Evolutionary conservation across 2,888 invertebrate genomes (phyloP), one percentile per base, ranked within the genome.

Genomic region (Eucriotettix oculatus): DNA sequence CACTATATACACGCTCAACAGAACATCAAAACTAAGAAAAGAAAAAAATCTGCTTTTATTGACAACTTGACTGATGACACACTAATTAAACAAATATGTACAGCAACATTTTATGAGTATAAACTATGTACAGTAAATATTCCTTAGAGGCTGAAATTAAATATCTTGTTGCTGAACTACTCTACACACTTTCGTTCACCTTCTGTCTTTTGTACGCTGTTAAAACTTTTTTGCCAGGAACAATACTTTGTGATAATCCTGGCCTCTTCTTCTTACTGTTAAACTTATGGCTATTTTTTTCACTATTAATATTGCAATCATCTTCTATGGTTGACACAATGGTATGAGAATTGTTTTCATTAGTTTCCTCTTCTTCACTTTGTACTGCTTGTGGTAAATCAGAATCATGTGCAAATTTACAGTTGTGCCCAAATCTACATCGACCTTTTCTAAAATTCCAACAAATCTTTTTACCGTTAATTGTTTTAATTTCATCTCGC

Each of bases 371-470:
- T 41, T 44, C 40, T 29, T 52, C 44, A 16, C 44, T 57, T 53
- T 41, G 16, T 16, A 75, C 71, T 55, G 79, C 76, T 68, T 82
- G 81, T 69, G 85, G 85, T 42, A 91, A 75, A 71, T 93, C 92
- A 0, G 90, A 88, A 69, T 91, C 92, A 72, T 95, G 94, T 0
- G 91, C 92, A 73, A 86, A 95, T 67, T 88, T 89, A 72, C 95
- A 95, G 68, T 89, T 91, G 69, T 90, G 90, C 0, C 94, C 94
- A 74, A 92, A 93, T 58, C 90, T 80, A 71, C 95, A 95, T 42
- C 86, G 80, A 1, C 94, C 93, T 71, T 91, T 92, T 48, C 90
- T 79, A 71, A 92, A 91, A 74, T 91, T 94, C 90, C 91, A 94
- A 73, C 95, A 95, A 63, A 94, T 87, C 71, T 87, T 89, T 68